Conservation (phyloP, 2,888 invertebrate species). For the Coecobrya sp. region DNA sequence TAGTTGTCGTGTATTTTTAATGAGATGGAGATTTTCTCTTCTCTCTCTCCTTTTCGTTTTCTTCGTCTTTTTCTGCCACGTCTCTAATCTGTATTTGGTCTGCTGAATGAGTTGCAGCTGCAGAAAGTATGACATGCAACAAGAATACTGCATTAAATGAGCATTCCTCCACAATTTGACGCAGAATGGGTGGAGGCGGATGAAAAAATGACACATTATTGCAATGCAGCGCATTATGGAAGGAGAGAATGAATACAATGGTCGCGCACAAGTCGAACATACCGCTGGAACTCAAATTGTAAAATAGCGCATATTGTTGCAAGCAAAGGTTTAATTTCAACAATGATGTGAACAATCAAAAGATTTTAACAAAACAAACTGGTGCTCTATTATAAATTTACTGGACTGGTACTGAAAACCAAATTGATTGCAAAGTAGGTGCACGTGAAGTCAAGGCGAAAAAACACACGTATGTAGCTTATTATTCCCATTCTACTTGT, state of each 20-base stretch:
- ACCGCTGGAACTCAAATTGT: neutral
- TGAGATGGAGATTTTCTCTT: slow-evolving; percentile 66
- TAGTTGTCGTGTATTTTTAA: slow-evolving; percentile 54
- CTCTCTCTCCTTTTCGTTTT: neutral
- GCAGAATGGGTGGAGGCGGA: slow-evolving; percentile 26
- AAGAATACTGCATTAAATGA: slow-evolving; percentile 58
- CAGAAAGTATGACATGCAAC: slow-evolving; percentile 19
- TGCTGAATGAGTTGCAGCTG: slow-evolving; percentile 35
- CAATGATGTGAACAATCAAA: slow-evolving; percentile 23
- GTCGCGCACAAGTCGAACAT: slow-evolving; percentile 8
- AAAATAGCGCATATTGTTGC: neutral
- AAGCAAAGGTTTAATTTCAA: slow-evolving; percentile 1
- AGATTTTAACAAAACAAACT: slow-evolving; percentile 12
- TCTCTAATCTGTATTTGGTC: slow-evolving; percentile 8
- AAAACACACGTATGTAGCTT: neutral
- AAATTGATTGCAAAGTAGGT: slow-evolving; percentile 19
- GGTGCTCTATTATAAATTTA: neutral
- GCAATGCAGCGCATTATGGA: neutral
- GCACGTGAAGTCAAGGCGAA: slow-evolving; percentile 11
- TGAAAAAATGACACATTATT: neutral
- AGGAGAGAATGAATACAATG: neutral
- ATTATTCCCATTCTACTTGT: neutral
- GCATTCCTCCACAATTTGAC: slow-evolving; percentile 18
- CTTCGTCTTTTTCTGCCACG: slow-evolving; percentile 16
- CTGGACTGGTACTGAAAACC: neutral